A percentile compares a stretch with the other conserved stretches of the same genome.
phyloP scores from a whole-genome alignment of 2,113 vertebrate genomes.

The Emberiza fucata region DNA sequence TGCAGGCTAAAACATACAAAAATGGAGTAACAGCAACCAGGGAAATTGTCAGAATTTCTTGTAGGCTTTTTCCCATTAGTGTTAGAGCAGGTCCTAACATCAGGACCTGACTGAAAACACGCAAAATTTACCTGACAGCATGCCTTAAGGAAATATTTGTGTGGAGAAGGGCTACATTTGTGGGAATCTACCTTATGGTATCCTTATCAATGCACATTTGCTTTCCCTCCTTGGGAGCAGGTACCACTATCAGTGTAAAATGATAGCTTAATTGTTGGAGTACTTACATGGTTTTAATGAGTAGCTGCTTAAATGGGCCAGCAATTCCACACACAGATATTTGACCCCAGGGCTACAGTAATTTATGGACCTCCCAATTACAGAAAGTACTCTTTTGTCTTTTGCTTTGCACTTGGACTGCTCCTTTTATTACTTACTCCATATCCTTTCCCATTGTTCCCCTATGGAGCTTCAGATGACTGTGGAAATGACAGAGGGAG shows the following conservation, averaged over 20 bases:
- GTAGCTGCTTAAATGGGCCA: constrained; percentile 43
- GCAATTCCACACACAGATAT: constrained; percentile 51
- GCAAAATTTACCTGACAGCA: not conserved
- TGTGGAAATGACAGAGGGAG: not conserved
- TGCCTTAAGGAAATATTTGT: not conserved
- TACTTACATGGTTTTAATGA: constrained; percentile 60
- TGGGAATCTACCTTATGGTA: not conserved
- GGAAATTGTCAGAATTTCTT: not conserved
- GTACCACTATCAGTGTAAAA: constrained; percentile 17
- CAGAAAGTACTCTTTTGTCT: constrained; percentile 17
- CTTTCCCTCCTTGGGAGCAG: not conserved
- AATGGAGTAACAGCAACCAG: not conserved
- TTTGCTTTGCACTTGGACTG: not conserved
- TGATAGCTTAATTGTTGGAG: constrained; percentile 24
- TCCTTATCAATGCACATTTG: not conserved
- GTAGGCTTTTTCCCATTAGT: not conserved
- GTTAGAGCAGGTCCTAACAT: not conserved
- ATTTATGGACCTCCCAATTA: constrained; percentile 58
- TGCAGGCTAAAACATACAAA: not conserved
- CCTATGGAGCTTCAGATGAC: not conserved
- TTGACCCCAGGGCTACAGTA: constrained; percentile 52
- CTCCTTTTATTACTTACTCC: not conserved
- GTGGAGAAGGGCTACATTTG: not conserved
- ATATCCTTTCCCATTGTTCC: not conserved
- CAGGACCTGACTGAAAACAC: not conserved